phyloP scores from a whole-genome alignment of 2,888 invertebrate species.

The Drosophila vallismaia region DNA sequence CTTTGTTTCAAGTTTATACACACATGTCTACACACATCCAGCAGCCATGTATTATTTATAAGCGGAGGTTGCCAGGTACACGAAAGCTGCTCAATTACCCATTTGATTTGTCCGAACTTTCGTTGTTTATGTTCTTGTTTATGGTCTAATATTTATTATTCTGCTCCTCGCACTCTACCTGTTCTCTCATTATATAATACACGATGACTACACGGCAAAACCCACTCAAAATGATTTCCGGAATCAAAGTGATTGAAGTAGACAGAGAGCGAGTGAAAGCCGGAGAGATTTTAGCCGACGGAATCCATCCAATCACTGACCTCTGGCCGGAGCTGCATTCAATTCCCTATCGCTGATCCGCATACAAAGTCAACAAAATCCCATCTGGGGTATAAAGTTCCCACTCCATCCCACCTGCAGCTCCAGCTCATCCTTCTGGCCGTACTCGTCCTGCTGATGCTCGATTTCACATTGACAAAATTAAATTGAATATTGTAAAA shows the following conservation, averaged over 20 bases:
- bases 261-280: constrained; percentile 1
- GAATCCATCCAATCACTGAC: constrained; percentile 38
- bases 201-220: constrained; percentile 3
- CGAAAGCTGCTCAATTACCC: constrained; percentile 37
- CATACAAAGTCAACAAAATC: constrained; percentile 48
- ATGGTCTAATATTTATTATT: constrained; percentile 37
- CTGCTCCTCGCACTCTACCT: constrained; percentile 7
- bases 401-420: constrained; percentile 39
- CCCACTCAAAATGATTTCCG: constrained; percentile 2
- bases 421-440: background rate
- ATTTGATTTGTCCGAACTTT: constrained; percentile 47
- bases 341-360: constrained; percentile 45
- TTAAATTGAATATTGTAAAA: constrained; percentile 75
- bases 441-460: constrained; percentile 2
- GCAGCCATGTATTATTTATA: constrained; percentile 71
- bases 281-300: constrained; percentile 17
- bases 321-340: constrained; percentile 47
- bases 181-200: constrained; percentile 10
- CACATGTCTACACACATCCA: constrained; percentile 52
- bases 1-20: constrained; percentile 37
- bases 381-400: constrained; percentile 11
- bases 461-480: constrained; percentile 62
- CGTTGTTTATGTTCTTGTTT: constrained; percentile 49
- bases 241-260: constrained; percentile 18
- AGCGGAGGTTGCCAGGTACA: constrained; percentile 37